phyloP scores from a whole-genome alignment of 2,888 invertebrate genomes.

The Tiliacea citrago region DNA sequence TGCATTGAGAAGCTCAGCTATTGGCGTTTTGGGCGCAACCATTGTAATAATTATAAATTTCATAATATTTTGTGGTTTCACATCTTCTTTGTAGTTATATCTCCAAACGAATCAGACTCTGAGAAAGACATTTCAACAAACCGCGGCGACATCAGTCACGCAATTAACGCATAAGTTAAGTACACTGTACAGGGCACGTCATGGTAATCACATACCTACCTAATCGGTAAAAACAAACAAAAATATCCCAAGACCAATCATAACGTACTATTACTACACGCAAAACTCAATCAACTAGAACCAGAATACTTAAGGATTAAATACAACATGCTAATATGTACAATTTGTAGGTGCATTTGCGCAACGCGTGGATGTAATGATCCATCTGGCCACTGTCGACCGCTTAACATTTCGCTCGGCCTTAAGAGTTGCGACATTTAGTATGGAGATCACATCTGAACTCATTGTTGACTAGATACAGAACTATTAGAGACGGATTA shows the following conservation, averaged over 20 bases:
- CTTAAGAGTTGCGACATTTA: slow-evolving; percentile 81
- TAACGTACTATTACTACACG: slow-evolving; percentile 44
- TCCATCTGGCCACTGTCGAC: slow-evolving; percentile 78
- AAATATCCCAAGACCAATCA: slow-evolving; percentile 18
- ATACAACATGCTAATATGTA: slow-evolving; percentile 66
- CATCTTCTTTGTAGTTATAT: not conserved
- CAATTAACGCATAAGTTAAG: not conserved
- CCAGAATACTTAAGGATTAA: slow-evolving; percentile 66
- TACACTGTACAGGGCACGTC: not conserved
- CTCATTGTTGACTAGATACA: slow-evolving; percentile 66
- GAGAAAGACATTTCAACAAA: not conserved
- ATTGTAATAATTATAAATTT: not conserved
- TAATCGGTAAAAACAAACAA: slow-evolving; percentile 7
- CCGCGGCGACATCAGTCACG: not conserved
- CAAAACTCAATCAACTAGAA: slow-evolving; percentile 61
- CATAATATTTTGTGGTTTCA: not conserved
- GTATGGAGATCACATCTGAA: slow-evolving; percentile 70
- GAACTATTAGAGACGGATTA: slow-evolving; percentile 40
- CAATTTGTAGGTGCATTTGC: slow-evolving; percentile 67
- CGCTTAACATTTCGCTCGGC: slow-evolving; percentile 87
- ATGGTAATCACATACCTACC: not conserved
- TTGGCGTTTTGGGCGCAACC: not conserved
- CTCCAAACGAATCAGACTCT: not conserved
- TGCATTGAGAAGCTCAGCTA: not conserved
- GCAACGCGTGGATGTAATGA: slow-evolving; percentile 74